Conservation (phyloP, 2,888 invertebrate species). For the Agrotis exclamationis region DNA sequence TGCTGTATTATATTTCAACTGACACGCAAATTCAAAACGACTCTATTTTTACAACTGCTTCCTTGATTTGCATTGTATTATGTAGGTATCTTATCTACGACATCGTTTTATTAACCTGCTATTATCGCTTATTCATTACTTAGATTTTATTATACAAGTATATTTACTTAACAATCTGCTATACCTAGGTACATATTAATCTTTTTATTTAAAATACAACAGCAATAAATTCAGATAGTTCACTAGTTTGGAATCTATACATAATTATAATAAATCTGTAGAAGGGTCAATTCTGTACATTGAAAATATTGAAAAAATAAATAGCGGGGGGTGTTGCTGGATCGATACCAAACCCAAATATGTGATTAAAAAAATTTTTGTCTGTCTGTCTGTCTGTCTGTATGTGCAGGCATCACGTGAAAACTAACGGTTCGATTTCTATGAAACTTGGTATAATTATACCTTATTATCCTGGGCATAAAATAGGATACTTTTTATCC, state of each 20-base stretch:
- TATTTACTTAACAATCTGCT: background rate
- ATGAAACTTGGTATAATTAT: no score
- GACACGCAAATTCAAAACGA: background rate
- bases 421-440: no score
- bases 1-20: constrained; percentile 13
- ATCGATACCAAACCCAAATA: no score
- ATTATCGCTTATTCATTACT: constrained; percentile 27
- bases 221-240: constrained; percentile 14
- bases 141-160: constrained; percentile 13
- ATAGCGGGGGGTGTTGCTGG: no score
- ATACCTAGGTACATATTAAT: background rate
- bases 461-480: no score
- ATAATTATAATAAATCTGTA: no score
- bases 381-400: no score
- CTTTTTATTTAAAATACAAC: background rate
- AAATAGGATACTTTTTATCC: no score
- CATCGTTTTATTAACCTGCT: constrained; percentile 27
- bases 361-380: no score
- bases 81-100: constrained; percentile 37
- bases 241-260: background rate
- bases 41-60: constrained; percentile 9
- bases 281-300: no score
- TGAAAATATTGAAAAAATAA: no score
- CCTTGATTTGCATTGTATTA: constrained; percentile 21
- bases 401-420: no score